Percentiles rank a stretch among this genome's conserved stretches.
These are phyloP conservation scores for Hydrotaea diabolus DNA, from an alignment of 2,888 invertebrate species.

Conservation along the genomic window DNA sequence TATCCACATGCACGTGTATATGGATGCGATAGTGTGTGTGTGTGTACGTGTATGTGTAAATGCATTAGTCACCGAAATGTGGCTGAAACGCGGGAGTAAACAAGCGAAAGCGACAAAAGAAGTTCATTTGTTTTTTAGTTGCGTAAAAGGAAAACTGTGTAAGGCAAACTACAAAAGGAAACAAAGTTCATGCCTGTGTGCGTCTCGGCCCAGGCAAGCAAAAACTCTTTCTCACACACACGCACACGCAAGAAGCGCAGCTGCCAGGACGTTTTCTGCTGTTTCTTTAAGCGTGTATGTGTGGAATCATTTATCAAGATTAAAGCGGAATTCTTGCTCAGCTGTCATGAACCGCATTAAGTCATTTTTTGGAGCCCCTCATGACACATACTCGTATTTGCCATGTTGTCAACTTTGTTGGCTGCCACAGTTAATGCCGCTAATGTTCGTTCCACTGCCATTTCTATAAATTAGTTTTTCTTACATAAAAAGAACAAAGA, in stretches of 20 bases:
- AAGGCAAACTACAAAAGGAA: constrained; percentile 70
- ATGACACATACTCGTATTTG: constrained; percentile 67
- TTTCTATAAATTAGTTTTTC: constrained; percentile 63
- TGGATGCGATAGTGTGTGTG: not conserved
- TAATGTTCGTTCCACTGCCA: constrained; percentile 26
- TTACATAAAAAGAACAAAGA: not conserved
- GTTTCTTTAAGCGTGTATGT: not conserved
- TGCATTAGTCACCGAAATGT: not conserved
- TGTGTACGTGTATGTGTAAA: not conserved
- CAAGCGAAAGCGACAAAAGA: constrained; percentile 38
- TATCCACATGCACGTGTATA: not conserved
- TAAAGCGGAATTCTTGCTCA: constrained; percentile 74
- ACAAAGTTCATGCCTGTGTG: constrained; percentile 71
- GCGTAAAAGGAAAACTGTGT: constrained; percentile 44
- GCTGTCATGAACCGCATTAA: constrained; percentile 77
- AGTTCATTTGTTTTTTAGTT: constrained; percentile 39
- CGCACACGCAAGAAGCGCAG: not conserved
- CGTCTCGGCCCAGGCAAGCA: constrained; percentile 39
- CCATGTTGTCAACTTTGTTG: constrained; percentile 69
- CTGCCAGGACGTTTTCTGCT: not conserved
- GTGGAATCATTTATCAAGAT: constrained; percentile 66
- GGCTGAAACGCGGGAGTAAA: constrained; percentile 41
- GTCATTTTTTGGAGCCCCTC: constrained; percentile 75
- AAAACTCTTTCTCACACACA: not conserved
- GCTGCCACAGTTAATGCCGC: constrained; percentile 21